Conservation (phyloP, 2,888 invertebrate genomes). For the Chrysotoxum bicinctum region DNA sequence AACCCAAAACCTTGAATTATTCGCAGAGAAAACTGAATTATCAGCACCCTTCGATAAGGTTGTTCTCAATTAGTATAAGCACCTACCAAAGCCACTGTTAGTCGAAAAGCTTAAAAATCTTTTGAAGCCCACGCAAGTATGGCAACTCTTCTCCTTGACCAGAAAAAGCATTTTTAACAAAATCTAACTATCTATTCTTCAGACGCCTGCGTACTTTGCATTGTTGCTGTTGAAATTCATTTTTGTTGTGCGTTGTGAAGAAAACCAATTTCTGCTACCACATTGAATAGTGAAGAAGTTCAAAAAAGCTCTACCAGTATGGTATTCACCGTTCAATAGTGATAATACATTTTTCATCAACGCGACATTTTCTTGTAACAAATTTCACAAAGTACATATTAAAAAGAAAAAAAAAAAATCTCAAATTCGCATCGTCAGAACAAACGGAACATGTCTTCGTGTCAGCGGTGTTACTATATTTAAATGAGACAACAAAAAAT, state of each 20-base stretch:
- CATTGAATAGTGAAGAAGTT: constrained; percentile 27
- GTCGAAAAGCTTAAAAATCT: neutral
- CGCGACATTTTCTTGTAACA: constrained; percentile 28
- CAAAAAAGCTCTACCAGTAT: constrained; percentile 36
- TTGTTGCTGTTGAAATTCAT: constrained; percentile 24
- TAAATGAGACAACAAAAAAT: constrained; percentile 49
- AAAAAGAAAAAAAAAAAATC: constrained; percentile 17
- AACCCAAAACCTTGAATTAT: neutral
- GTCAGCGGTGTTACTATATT: constrained; percentile 67
- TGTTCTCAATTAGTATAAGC: neutral
- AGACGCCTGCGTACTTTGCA: constrained; percentile 59
- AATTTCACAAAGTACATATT: constrained; percentile 1
- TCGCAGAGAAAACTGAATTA: neutral
- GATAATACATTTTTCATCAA: constrained; percentile 15
- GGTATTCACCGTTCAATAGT: constrained; percentile 27
- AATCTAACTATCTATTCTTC: constrained; percentile 22
- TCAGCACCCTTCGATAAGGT: neutral
- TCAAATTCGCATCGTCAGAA: constrained; percentile 50
- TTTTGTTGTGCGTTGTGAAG: constrained; percentile 14
- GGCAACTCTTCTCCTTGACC: constrained; percentile 47
- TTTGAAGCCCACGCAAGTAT: constrained; percentile 15
- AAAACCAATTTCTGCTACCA: constrained; percentile 23
- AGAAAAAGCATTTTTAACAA: constrained; percentile 44
- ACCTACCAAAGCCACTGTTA: neutral
- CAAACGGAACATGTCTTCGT: constrained; percentile 69